phyloP scores from a whole-genome alignment of 2,797 vertebrate genomes.

The Brotula barbata region DNA sequence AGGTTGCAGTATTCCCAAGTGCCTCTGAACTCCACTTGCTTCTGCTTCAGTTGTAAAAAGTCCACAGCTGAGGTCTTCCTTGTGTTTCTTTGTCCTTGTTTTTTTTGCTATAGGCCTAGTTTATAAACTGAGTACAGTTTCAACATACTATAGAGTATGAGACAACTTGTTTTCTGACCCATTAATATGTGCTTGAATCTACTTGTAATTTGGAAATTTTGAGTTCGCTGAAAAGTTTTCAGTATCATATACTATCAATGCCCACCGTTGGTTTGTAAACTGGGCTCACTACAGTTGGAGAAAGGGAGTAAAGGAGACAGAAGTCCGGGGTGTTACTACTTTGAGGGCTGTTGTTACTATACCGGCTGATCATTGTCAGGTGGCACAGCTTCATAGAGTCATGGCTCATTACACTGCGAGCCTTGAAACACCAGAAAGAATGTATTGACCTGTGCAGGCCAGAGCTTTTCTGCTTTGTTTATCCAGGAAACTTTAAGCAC shows the following conservation, averaged over 20 bases:
- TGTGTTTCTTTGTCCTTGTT: too few relatives aligned
- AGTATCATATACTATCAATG: background rate
- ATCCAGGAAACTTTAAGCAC: conserved; percentile 27
- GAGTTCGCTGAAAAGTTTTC: too few relatives aligned
- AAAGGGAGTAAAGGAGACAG: conserved; percentile 26
- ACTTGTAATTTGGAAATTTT: too few relatives aligned
- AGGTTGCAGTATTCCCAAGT: too few relatives aligned
- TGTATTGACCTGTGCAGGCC: conserved; percentile 27
- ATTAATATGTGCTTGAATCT: too few relatives aligned
- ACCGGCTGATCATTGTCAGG: conserved; percentile 37
- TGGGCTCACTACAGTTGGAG: conserved; percentile 19
- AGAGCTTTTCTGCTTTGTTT: conserved; percentile 20
- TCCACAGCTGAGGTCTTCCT: too few relatives aligned
- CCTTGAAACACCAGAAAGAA: conserved; percentile 18
- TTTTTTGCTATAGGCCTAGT: too few relatives aligned
- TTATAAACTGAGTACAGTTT: too few relatives aligned
- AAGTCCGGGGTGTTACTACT: conserved; percentile 9
- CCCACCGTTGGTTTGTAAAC: conserved; percentile 13
- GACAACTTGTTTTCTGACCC: too few relatives aligned
- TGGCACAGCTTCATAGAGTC: conserved; percentile 22
- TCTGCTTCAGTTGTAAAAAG: too few relatives aligned
- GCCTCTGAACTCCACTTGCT: too few relatives aligned
- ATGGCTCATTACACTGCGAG: conserved; percentile 28
- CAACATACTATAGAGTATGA: too few relatives aligned
- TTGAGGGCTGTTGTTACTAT: conserved; percentile 17